Conservation (phyloP, 2,888 invertebrate species). For the Trimorus sp. region DNA sequence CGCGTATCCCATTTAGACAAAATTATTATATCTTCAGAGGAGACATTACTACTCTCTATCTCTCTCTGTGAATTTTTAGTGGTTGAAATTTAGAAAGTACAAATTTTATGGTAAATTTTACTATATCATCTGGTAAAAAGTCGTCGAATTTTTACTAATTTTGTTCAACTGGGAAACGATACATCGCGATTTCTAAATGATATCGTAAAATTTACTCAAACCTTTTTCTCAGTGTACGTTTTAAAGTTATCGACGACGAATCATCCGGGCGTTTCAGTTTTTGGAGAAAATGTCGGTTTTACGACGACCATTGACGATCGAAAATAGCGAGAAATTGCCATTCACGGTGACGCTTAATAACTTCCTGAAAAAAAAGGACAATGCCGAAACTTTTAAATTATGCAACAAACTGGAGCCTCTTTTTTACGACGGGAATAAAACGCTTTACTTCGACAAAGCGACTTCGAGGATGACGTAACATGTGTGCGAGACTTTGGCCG, state of each 20-base stretch:
- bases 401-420: constrained; percentile 37
- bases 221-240: too few relatives aligned
- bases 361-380: constrained; percentile 54
- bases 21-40: too few relatives aligned
- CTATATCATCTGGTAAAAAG: too few relatives aligned
- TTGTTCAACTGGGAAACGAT: too few relatives aligned
- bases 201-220: too few relatives aligned
- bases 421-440: constrained; percentile 47
- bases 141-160: too few relatives aligned
- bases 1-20: too few relatives aligned
- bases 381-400: constrained; percentile 39
- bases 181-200: too few relatives aligned
- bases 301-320: constrained; percentile 21
- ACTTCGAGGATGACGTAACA: constrained; percentile 38
- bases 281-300: constrained; percentile 36
- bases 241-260: constrained; percentile 39
- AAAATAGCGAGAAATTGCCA: constrained; percentile 41
- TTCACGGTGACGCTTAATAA: constrained; percentile 33
- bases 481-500: neutral
- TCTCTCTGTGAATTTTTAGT: too few relatives aligned
- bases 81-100: too few relatives aligned
- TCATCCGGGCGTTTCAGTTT: constrained; percentile 6
- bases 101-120: too few relatives aligned
- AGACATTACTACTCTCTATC: too few relatives aligned
- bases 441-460: constrained; percentile 29